Conservation (phyloP, 2,888 invertebrate genomes). For the Pyrgus malvae region DNA sequence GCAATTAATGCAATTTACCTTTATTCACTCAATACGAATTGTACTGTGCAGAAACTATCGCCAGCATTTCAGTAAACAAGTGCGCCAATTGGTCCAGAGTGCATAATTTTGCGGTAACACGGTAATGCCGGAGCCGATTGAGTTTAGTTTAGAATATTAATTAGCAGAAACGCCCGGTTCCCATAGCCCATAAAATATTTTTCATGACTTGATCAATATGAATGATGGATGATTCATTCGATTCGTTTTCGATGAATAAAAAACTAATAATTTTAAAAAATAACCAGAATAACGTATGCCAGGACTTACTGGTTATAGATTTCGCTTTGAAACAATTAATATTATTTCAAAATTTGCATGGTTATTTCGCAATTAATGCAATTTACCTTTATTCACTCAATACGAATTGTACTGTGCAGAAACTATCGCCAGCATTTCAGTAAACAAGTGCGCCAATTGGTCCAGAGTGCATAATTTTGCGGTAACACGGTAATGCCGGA, state of each 20-base stretch:
- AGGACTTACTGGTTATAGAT: too few relatives aligned
- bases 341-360: not conserved
- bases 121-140: conserved; percentile 3
- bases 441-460: conserved; percentile 13
- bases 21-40: not conserved
- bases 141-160: conserved; percentile 16
- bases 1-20: not conserved
- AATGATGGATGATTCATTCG: too few relatives aligned
- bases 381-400: conserved; percentile 3
- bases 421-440: conserved; percentile 12
- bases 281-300: too few relatives aligned
- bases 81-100: conserved; percentile 2
- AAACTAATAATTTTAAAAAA: too few relatives aligned
- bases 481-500: conserved; percentile 1
- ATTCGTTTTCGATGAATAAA: too few relatives aligned
- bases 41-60: conserved; percentile 11
- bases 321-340: too few relatives aligned
- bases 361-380: not conserved
- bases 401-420: not conserved
- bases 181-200: too few relatives aligned
- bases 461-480: conserved; percentile 12
- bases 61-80: conserved; percentile 14
- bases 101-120: conserved; percentile 13
- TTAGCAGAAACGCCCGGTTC: not conserved
- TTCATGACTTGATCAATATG: too few relatives aligned